Base-by-base conservation (phyloP, 30 jellyfish, hydroid and myxozoan species). In the Aurelia coerulea region DNA sequence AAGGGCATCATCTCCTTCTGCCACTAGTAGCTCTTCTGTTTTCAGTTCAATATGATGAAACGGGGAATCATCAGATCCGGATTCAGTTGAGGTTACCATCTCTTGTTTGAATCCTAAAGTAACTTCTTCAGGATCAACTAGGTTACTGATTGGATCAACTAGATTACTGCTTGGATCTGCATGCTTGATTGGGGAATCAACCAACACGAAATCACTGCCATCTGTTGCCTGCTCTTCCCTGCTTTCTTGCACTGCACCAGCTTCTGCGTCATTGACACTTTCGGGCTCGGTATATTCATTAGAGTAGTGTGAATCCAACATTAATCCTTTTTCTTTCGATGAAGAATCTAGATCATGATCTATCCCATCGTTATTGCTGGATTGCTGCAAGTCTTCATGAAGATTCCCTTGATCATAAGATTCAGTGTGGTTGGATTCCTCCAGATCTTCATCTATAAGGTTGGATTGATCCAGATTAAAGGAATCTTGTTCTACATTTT, bases 31-130 rank as follows among this genome's bases (percentile, higher is more conserved):
- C 86, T 31, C 75, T 16, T 34, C 49, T 56, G 39, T 78, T 70
- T 84, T 64, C 33, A 84, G 69, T 32, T 84, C 87, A 63, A 84
- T 73, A 65, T 84, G 93, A 49, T 84, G 93, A 35, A 84, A 84
- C 17, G 93, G 93, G 4, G 93, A 84, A 63, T 84, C 82, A 10
- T 74, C 93, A 29, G 81, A 33, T 9, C 75, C 86, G 31, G 80
- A 39, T 64, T 81, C 84, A 53, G 53, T 81, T 53, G 85, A 54
- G 4, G 73, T 64, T 11, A 49, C 63, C 32, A 75, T 9, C 10
- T 23, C 46, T 2, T 63, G 80, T 9, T 79, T 41, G 18, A 41
- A 8, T 10, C 64, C 85, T 46, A 70, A 13, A 65, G 13, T 13
- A 13, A 58, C n/a, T 5, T 70, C 80, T 14, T 58, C 68, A 16